Evolutionary conservation across 2,113 vertebrate genomes (phyloP), one percentile per base, ranked within the genome.

Genomic region (Guaruba guarouba): DNA sequence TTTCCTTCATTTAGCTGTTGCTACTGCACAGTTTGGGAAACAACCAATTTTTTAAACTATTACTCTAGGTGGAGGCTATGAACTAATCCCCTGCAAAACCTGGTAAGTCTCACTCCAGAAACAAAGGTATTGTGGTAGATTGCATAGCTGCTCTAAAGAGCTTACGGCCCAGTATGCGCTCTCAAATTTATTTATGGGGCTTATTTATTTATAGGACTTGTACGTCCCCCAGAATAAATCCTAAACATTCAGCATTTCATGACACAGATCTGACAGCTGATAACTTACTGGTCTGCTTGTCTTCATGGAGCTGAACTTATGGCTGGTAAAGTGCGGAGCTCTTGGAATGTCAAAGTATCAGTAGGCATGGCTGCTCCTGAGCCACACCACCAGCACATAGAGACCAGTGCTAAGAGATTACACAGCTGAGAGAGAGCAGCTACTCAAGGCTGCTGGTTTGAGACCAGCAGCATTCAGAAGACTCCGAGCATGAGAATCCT

Each of bases 371-470:
- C 73, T 57, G 80, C 59, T 73, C 67, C 80, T 24, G 33, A 66
- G 91, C 86, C 75, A 20, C 46, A 2, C 43, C 4, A 5, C 1
- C 33, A 1, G 64, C 69, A 39, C 62, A 1, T 1, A 17, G n/a
- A 54, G 80, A 55, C 1, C 59, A 17, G 68, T 0, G 13, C 71
- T 41, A 3, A 48, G 73, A 2, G 0, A 6, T 6, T 5, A 13
- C 18, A 2, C 2, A 48, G 89, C 69, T 9, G 5, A 43, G 55
- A 84, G 25, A 2, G 11, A n/a, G 39, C 48, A 85, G 88, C 79
- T 59, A 19, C 86, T 43, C 35, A 2, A 4, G 13, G 69, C 55
- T 46, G 29, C 69, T 37, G 37, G 23, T 33, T 63, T 61, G 62
- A 57, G 7, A 66, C 51, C 55, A 85, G 22, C 46, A 28, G 33